These are phyloP conservation scores for Phalacrocorax carbo DNA, from an alignment of 2,113 vertebrate species.

Conservation along the genomic window DNA sequence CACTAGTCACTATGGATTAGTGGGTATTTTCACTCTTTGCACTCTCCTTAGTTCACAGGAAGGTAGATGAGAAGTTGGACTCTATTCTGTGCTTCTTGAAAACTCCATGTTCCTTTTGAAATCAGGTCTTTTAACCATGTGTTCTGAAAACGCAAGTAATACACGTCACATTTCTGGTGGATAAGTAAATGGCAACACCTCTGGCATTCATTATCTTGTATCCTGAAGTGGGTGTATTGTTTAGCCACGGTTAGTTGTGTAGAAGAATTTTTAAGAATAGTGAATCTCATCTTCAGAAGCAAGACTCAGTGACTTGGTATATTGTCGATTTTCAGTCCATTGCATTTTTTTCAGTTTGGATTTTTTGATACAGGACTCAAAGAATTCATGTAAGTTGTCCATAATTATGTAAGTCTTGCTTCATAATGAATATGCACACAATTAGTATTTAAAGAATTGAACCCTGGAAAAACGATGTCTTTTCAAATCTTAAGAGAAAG, in stretches of 20 bases:
- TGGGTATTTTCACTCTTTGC: neutral
- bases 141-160: neutral
- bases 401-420: neutral
- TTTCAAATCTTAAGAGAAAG: neutral
- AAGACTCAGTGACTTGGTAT: neutral
- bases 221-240: neutral
- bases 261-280: neutral
- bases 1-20: neutral
- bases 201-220: neutral
- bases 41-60: neutral
- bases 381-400: neutral
- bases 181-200: neutral
- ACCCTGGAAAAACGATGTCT: neutral
- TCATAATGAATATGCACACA: neutral
- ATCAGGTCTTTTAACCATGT: neutral
- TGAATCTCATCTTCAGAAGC: neutral
- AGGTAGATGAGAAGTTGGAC: neutral
- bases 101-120: neutral
- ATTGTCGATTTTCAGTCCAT: neutral
- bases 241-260: neutral
- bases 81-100: neutral
- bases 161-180: neutral
- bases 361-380: neutral
- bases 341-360: neutral
- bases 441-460: neutral